Evolutionary conservation across 2,797 vertebrate species (phyloP), one percentile per base, ranked within the genome.

Genomic region (Notolepis coatsorum): DNA sequence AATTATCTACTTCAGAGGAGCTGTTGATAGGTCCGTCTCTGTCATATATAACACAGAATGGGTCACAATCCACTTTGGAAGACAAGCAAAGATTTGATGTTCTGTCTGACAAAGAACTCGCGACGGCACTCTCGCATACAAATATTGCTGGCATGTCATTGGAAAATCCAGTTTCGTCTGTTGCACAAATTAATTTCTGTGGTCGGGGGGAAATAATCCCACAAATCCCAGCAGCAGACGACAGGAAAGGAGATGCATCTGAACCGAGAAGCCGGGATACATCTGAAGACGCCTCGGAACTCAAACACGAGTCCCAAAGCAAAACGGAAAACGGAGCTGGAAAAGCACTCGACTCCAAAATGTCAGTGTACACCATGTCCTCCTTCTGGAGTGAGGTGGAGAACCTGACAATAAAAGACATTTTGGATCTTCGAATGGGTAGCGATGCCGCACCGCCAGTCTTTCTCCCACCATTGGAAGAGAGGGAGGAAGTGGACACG

Each of bases 331-430:
- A 9, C 13, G 8, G 68, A 54, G 33, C 65, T 5, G 56, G 70
- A 53, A 48, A 21, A 7, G 24, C 1, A 5, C 37, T 23, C 3
- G 73, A 80, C 49, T 51, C 73, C 33, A 64, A 66, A 42, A 24
- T n/a, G 24, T 73, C 88, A 10, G 84, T 90, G 18, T 92, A 88
- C 42, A 84, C 89, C 9, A 93, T 94, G 71, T 94, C 93, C 1
- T 91, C 90, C n/a, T 94, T 94, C 49, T 94, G 93, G 93, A 87
- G 63, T 37, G 91, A 93, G 61, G 93, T 94, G 92, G 93, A 94
- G 63, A 93, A 89, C 50, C 65, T 94, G 66, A 94, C 93, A 1
- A 94, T 94, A 57, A 93, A 92, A 4, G 93, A 94, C 65, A 94
- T 94, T 50, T 65, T 94, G 65, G 80, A 84, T 47, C 73, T 91